These are phyloP conservation scores for Mormoops blainvillei DNA, from an alignment of 2,113 vertebrate species.

Conservation along the genomic window DNA sequence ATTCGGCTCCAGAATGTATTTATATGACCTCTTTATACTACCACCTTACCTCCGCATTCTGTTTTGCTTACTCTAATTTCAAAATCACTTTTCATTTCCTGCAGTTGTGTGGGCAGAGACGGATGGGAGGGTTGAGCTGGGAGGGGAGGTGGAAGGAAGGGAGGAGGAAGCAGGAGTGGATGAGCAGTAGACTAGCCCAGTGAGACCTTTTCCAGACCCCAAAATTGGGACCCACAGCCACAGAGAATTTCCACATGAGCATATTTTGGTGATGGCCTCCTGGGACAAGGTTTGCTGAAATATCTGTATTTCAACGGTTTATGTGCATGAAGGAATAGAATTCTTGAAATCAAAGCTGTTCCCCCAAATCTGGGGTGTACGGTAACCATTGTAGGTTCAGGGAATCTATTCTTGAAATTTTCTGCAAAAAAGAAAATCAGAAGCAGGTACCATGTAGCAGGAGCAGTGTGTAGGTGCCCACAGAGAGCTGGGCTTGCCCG, in stretches of 20 bases:
- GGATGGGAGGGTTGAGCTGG: accelerated
- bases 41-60: neutral
- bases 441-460: neutral
- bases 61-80: neutral
- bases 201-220: neutral
- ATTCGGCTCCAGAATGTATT: neutral
- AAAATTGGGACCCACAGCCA: neutral
- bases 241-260: accelerated
- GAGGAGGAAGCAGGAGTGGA: accelerated
- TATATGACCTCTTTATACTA: neutral
- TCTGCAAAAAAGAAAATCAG: neutral
- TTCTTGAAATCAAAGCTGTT: slow-evolving; percentile 5
- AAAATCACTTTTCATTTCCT: neutral
- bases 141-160: too few relatives aligned
- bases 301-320: neutral
- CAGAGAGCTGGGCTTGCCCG: accelerated
- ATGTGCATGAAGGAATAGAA: neutral
- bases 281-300: neutral
- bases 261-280: neutral
- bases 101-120: neutral
- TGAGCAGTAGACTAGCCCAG: accelerated
- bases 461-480: accelerated
- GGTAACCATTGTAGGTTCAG: neutral
- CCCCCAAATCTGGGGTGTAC: neutral
- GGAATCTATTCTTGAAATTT: neutral